Evolutionary conservation across 2,888 invertebrate species (phyloP).

Genomic region (Mimas tiliae): DNA sequence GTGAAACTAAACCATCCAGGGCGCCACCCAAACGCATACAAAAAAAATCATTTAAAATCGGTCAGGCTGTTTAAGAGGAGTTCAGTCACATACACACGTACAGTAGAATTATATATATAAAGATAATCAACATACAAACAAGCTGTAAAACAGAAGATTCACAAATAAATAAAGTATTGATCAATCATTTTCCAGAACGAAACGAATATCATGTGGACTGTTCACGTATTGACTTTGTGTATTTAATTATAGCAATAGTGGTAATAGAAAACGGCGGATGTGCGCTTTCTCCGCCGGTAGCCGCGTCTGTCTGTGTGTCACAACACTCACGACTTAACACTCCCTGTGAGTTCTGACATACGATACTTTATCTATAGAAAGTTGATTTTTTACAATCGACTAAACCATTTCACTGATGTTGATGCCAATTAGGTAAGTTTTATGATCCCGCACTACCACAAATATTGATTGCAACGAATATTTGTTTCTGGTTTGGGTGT

Average conservation of each 20-base stretch:
- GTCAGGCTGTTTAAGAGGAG: too few species aligned
- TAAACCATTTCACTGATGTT: neutral
- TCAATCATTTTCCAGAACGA: neutral
- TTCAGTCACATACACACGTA: too few species aligned
- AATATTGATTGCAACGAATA: neutral
- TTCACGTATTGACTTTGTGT: conserved; percentile 16
- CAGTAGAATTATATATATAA: too few species aligned
- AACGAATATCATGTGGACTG: neutral
- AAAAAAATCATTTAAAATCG: too few species aligned
- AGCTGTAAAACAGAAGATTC: too few species aligned
- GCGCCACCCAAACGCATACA: too few species aligned
- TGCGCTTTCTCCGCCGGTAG: conserved; percentile 31
- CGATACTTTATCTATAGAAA: conserved; percentile 17
- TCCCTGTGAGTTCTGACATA: neutral
- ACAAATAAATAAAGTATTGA: too few species aligned
- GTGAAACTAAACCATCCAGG: too few species aligned
- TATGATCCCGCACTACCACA: neutral
- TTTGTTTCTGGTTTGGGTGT: neutral
- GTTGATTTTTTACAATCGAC: conserved; percentile 8
- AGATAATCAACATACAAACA: too few species aligned
- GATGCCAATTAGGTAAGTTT: neutral
- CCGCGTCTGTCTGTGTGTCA: conserved; percentile 16
- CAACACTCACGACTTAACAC: neutral
- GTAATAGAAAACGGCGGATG: conserved; percentile 29
- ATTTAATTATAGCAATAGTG: conserved; percentile 27